Base-by-base conservation (phyloP, 2,113 vertebrate species). In the Phalacrocorax pelagicus region DNA sequence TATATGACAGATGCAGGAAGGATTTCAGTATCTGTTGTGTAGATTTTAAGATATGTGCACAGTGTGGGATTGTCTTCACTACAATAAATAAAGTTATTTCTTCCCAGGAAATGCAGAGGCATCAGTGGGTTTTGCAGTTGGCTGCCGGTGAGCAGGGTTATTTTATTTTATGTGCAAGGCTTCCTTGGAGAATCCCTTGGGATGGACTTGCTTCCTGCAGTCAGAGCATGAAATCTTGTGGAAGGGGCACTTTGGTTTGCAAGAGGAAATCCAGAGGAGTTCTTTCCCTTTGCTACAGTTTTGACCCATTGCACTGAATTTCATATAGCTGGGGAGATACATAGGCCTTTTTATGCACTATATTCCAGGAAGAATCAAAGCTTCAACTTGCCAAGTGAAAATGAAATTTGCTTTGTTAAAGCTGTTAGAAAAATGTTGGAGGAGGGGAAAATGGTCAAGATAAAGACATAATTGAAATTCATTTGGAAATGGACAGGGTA, bases 381-480 rank as follows among this genome's bases (percentile, higher is more conserved):
- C 79, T 90, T 21, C 74, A 86, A 65, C 10, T 92, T 95, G 81
- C 79, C 66, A 91, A 81, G 36, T 81, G 75, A 84, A 79, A 78
- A 88, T 91, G 38, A 62, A 88, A 40, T 69, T 93, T 46, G 34
- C 54, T 97, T 96, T 59, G 12, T 97, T 94, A 84, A 81, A 95
- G 59, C 26, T 92, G 54, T 81, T 94, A 54, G 74, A 91, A 71
- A 90, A 96, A 94, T 94, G 40, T 73, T 92, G 90, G 61, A 90
- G 66, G 92, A 95, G 85, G 90, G 51, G 17, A 62, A 95, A 92
- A 85, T 30, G 18, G 40, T 72, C 38, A 51, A 18, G 79, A 96
- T 91, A 88, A 97, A 94, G 69, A 88, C n/a, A 42, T 90, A 92
- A 72, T 96, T 97, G 92, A 96, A 95, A 98, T 97, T 95, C 85